Evolutionary conservation across 2,797 vertebrate species (phyloP).

Genomic region (Pangasius krempfi): DNA sequence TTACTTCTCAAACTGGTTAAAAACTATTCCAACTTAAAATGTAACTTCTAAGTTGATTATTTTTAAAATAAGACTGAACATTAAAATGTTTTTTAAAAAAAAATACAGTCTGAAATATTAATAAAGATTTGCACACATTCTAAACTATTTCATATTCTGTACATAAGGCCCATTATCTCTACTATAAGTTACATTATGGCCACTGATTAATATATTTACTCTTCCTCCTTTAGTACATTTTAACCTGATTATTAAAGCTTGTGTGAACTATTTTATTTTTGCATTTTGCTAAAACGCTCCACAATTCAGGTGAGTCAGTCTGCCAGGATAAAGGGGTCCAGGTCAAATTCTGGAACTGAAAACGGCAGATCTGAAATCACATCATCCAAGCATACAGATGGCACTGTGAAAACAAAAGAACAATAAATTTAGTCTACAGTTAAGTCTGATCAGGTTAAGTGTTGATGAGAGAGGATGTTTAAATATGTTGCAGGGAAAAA

Average conservation of each 20-base stretch:
- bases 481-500: neutral
- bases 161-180: slow-evolving; percentile 6
- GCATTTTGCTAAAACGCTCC: slow-evolving; percentile 8
- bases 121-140: slow-evolving; percentile 3
- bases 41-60: neutral
- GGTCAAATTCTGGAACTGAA: slow-evolving; percentile 55
- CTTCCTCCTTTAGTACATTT: neutral
- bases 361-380: slow-evolving; percentile 49
- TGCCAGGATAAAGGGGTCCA: slow-evolving; percentile 51
- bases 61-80: neutral
- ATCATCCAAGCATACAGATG: slow-evolving; percentile 52
- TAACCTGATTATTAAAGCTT: neutral
- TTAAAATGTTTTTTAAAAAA: neutral
- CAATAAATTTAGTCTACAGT: neutral
- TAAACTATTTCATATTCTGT: neutral
- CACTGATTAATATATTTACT: slow-evolving; percentile 13
- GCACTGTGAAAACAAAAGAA: slow-evolving; percentile 43
- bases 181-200: neutral
- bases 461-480: neutral
- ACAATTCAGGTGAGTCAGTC: slow-evolving; percentile 24
- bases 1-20: neutral
- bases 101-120: slow-evolving; percentile 11
- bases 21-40: neutral
- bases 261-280: neutral
- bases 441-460: neutral